phyloP scores from a whole-genome alignment of 2,888 invertebrate species.

The Ornithoptera alexandrae region DNA sequence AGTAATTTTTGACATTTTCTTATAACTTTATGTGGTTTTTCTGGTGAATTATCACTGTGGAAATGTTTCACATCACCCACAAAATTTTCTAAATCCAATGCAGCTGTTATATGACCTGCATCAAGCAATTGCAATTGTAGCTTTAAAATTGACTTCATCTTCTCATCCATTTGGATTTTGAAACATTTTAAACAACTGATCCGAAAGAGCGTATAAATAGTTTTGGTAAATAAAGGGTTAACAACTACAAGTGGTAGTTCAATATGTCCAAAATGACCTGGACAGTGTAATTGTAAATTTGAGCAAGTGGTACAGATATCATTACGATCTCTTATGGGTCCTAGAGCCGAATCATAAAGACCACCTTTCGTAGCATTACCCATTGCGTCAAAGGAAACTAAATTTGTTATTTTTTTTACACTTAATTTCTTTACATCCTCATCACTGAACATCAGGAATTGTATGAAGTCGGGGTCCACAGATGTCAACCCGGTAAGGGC shows the following conservation, averaged over 20 bases:
- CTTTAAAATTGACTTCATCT: constrained; percentile 79
- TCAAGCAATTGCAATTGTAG: constrained; percentile 86
- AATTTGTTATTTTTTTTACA: constrained; percentile 89
- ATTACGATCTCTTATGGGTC: constrained; percentile 81
- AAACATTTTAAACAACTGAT: constrained; percentile 86
- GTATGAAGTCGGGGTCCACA: constrained; percentile 67
- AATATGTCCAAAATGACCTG: constrained; percentile 97
- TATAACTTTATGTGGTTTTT: constrained; percentile 66
- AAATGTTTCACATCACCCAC: constrained; percentile 57
- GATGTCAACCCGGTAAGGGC: constrained; percentile 53
- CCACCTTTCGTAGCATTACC: constrained; percentile 92
- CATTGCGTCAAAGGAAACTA: constrained; percentile 88
- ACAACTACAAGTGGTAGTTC: constrained; percentile 92
- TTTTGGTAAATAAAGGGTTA: constrained; percentile 93
- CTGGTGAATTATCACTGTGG: constrained; percentile 61
- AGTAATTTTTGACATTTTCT: constrained; percentile 61
- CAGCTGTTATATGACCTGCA: constrained; percentile 85
- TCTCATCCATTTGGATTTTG: constrained; percentile 80
- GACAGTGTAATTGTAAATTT: constrained; percentile 83
- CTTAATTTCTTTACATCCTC: constrained; percentile 90
- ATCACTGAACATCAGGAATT: constrained; percentile 86
- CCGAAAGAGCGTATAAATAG: constrained; percentile 83
- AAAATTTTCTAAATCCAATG: constrained; percentile 82
- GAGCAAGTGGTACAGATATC: constrained; percentile 91
- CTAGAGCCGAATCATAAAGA: constrained; percentile 93